phyloP scores from a whole-genome alignment of 1,140 invertebrate species.

The Panagrolaimus sp. region DNA sequence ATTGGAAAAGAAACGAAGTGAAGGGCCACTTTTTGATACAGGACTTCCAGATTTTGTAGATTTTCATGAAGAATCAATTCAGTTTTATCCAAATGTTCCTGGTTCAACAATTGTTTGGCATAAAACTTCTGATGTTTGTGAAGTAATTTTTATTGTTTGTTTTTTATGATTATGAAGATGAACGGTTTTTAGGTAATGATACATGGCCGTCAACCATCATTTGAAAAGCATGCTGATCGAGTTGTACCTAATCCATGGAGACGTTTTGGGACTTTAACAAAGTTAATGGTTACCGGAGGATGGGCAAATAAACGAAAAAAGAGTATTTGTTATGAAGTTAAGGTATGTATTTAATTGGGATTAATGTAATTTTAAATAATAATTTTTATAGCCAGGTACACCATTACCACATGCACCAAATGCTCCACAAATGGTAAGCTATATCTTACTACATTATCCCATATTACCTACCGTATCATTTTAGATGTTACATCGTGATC shows the following conservation, averaged over 20 bases:
- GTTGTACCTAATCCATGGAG: constrained; percentile 9
- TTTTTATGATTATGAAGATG: too few relatives aligned
- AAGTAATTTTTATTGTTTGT: too few relatives aligned
- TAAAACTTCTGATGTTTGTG: too few relatives aligned
- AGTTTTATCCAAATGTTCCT: too few relatives aligned
- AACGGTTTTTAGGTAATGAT: background rate
- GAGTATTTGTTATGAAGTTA: background rate
- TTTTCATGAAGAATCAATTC: background rate
- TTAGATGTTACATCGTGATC: background rate
- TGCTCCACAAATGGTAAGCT: background rate
- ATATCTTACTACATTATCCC: too few relatives aligned
- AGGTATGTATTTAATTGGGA: background rate
- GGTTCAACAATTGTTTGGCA: too few relatives aligned
- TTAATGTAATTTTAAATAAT: background rate
- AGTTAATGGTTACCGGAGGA: background rate
- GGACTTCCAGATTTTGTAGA: background rate
- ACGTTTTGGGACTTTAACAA: background rate
- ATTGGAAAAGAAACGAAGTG: background rate
- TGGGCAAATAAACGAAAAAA: constrained; percentile 1
- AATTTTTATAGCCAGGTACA: background rate
- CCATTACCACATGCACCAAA: background rate
- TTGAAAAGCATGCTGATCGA: background rate
- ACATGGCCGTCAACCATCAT: background rate
- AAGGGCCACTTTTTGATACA: background rate
- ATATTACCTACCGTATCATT: too few relatives aligned